Evolutionary conservation across 2,888 invertebrate genomes (phyloP).

Genomic region (Mycalesis mineus): DNA sequence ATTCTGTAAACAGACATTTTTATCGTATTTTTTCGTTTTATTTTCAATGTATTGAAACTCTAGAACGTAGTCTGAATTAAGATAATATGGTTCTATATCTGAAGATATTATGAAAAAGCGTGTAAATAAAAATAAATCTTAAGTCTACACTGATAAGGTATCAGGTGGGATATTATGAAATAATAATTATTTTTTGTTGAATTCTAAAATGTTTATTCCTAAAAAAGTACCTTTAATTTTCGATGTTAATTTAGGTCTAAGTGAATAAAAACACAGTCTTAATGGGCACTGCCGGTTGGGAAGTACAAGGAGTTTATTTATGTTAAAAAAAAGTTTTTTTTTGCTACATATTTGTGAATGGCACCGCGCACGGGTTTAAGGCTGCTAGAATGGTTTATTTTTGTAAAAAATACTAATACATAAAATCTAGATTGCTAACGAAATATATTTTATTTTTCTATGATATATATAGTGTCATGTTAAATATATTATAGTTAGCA

Average conservation of each 20-base stretch:
- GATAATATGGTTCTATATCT: neutral
- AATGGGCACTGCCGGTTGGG: slow-evolving; percentile 40
- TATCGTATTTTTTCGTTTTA: neutral
- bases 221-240: slow-evolving; percentile 66
- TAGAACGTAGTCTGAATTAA: neutral
- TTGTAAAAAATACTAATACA: slow-evolving; percentile 33
- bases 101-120: neutral
- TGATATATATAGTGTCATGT: slow-evolving; percentile 7
- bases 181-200: slow-evolving; percentile 53
- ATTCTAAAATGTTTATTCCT: slow-evolving; percentile 73
- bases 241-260: slow-evolving; percentile 51
- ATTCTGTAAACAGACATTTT: too few relatives aligned
- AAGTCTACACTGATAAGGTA: slow-evolving; percentile 56
- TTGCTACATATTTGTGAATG: slow-evolving; percentile 50
- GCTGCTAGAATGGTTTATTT: slow-evolving; percentile 52
- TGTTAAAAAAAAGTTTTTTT: slow-evolving; percentile 32
- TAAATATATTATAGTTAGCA: slow-evolving; percentile 42
- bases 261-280: slow-evolving; percentile 59
- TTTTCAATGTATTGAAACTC: too few relatives aligned
- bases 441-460: slow-evolving; percentile 9
- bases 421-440: slow-evolving; percentile 43
- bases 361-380: slow-evolving; percentile 59
- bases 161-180: slow-evolving; percentile 46
- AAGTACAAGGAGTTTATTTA: slow-evolving; percentile 66
- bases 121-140: slow-evolving; percentile 38